A percentile compares a stretch with the other conserved stretches of the same genome.
These are phyloP conservation scores for Trichomycterus rosablanca DNA, from an alignment of 2,113 vertebrate genomes.

Conservation along the genomic window DNA sequence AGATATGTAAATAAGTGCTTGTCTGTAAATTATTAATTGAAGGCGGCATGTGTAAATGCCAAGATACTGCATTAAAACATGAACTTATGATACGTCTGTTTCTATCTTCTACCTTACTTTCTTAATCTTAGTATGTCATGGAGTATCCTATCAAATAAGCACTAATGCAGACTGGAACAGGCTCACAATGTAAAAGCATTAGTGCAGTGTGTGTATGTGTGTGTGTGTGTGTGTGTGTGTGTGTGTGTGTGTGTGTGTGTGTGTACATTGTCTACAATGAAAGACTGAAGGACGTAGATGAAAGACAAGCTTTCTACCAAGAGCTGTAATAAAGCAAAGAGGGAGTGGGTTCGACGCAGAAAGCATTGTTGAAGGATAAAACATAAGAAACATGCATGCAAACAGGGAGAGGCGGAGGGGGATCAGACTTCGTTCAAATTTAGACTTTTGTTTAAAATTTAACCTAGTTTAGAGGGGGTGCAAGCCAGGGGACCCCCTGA, in stretches of 20 bases:
- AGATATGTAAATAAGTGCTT: no score
- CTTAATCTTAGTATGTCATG: neutral
- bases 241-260: neutral
- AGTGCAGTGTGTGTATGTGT: no score
- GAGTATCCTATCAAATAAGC: neutral
- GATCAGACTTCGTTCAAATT: conserved; percentile 54
- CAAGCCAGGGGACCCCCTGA: conserved; percentile 21
- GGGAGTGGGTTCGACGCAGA: conserved; percentile 33
- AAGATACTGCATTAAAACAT: conserved; percentile 1
- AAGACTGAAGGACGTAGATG: conserved; percentile 34
- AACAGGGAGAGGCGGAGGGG: neutral
- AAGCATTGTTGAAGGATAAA: conserved; percentile 40
- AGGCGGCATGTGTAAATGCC: neutral
- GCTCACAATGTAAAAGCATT: neutral
- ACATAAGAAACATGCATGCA: conserved; percentile 12
- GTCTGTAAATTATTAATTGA: no score
- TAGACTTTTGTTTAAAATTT: conserved; percentile 54
- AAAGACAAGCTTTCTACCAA: conserved; percentile 39
- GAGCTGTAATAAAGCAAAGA: conserved; percentile 25
- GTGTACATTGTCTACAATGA: conserved; percentile 6
- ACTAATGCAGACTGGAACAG: neutral
- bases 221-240: neutral
- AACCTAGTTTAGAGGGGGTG: conserved; percentile 30
- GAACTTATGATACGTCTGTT: neutral
- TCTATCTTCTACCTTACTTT: no score